Conservation (phyloP, 1,140 invertebrate species). For the Drosophila lini region DNA sequence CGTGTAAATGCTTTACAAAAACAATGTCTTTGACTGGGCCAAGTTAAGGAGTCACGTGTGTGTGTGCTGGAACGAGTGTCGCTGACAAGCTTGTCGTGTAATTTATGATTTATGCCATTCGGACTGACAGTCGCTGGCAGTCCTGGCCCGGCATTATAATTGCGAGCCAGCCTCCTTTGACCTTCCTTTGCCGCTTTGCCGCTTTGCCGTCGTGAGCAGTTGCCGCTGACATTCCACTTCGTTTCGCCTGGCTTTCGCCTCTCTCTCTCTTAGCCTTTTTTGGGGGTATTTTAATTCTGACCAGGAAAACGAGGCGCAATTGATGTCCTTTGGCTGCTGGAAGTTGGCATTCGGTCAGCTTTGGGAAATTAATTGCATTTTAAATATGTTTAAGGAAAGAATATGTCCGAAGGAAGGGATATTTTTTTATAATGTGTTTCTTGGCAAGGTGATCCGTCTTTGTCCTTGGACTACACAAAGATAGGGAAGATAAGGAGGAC, state of each 20-base stretch:
- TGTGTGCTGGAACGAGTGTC: conserved; percentile 45
- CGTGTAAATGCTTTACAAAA: conserved; percentile 54
- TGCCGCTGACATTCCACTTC: conserved; percentile 27
- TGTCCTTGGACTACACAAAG: neutral
- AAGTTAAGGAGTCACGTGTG: conserved; percentile 9
- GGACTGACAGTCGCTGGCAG: conserved; percentile 57
- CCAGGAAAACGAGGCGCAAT: neutral
- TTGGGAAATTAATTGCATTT: neutral
- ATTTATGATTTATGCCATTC: conserved; percentile 73
- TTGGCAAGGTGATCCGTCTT: neutral
- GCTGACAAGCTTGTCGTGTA: conserved; percentile 68
- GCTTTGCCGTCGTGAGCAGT: conserved; percentile 24
- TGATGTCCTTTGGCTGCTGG: neutral
- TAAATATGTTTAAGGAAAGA: neutral
- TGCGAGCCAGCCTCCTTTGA: conserved; percentile 18
- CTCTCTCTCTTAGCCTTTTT: neutral
- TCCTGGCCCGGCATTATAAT: conserved; percentile 40
- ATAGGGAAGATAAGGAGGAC: too few relatives aligned
- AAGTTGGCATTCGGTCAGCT: neutral
- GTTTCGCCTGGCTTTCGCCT: conserved; percentile 22
- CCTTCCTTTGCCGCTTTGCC: neutral
- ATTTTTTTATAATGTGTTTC: neutral
- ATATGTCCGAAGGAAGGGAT: too few relatives aligned
- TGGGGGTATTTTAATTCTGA: conserved; percentile 1
- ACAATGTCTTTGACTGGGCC: conserved; percentile 25